These are phyloP conservation scores for Anthophora plumipes DNA, from an alignment of 2,888 invertebrate genomes.

Conservation along the genomic window DNA sequence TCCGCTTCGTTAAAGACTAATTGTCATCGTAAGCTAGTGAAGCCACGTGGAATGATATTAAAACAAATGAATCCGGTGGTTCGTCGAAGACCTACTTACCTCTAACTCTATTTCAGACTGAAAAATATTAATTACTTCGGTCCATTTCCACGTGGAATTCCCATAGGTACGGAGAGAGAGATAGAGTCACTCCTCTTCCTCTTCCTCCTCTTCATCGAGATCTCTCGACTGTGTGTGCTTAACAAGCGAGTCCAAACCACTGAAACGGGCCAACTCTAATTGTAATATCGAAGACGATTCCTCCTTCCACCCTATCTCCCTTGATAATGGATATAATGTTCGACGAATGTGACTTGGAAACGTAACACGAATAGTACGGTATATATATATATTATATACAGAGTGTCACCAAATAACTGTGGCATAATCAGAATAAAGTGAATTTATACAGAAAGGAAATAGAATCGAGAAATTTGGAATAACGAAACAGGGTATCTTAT, in stretches of 20 bases:
- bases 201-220: constrained; percentile 8
- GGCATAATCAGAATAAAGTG: too few relatives aligned
- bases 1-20: constrained; percentile 9
- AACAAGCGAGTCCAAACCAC: constrained; percentile 1
- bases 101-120: not conserved
- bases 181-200: too few relatives aligned
- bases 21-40: not conserved
- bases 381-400: too few relatives aligned
- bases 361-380: constrained; percentile 46
- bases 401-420: too few relatives aligned
- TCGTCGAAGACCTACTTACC: not conserved
- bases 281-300: constrained; percentile 52
- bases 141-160: constrained; percentile 2
- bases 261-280: constrained; percentile 31
- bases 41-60: constrained; percentile 2
- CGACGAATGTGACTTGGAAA: constrained; percentile 37
- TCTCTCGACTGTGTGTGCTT: too few relatives aligned
- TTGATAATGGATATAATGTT: constrained; percentile 21
- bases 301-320: too few relatives aligned
- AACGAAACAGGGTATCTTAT: too few relatives aligned
- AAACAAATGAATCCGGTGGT: constrained; percentile 10
- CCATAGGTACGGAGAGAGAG: not conserved
- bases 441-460: too few relatives aligned
- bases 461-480: too few relatives aligned
- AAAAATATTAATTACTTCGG: constrained; percentile 14